Base-by-base conservation (phyloP, 2,888 invertebrate species). In the Trichogramma evanescens region DNA sequence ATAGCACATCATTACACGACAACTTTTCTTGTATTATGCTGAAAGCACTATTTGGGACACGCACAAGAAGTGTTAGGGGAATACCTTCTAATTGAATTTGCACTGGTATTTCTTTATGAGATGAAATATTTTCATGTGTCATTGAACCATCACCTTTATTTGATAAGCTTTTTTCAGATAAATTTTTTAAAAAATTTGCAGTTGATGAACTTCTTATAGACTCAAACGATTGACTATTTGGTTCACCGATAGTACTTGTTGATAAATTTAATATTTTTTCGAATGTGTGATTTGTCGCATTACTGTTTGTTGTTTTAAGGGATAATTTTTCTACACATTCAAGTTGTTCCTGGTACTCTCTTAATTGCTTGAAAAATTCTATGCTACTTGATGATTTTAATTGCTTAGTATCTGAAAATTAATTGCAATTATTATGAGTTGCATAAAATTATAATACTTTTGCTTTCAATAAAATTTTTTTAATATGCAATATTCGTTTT, bases 341-440 rank as follows among this genome's bases (percentile, higher is more conserved):
- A 42, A 63, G 45, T 53, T 60, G 54, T 39, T 60, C 10, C 53
- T 60, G 55, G 38, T 55, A 63, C 9, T 63, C 58, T 52, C 60
- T 58, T 3, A 60, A 41, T 63, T 57, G 57, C 45, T 59, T 13
- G 13, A 60, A 56, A 50, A 60, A 63, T 43, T 56, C 6, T 44
- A 42, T 49, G 48, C 13, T 59, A 51, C 49, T 54, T 49, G 44
- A 53, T n/a, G 50, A 6, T 41, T 51, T 51, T 9, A 38, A 38
- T 9, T 13, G 10, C 55, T 40, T 51, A 50, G 26, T 40, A 50
- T 59, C 54, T 56, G 38, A 54, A 55, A 56, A 26, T 26, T 26
- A 26, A 26, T 26, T 26, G 26, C 3, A 26, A 26, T 26, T 38
- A 38, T 42, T 48, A n/a, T 5, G 7, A 40, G 26, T 26, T 26